Evolutionary conservation across 2,888 invertebrate species (phyloP), one percentile per base, ranked within the genome.

Genomic region (Rotaria sp.): DNA sequence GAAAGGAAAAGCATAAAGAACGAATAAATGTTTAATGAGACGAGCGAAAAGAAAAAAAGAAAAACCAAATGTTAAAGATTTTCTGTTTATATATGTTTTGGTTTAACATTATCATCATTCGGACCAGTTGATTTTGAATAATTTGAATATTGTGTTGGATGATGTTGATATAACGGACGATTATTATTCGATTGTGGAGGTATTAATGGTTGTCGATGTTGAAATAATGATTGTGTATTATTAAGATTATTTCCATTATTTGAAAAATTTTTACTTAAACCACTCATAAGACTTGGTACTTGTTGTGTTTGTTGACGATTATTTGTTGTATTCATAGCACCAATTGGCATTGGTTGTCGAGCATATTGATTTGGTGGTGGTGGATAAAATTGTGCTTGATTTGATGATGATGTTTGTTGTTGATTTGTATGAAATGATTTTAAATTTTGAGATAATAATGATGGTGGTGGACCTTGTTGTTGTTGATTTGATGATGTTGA

Each of bases 401-500:
- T 80, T 15, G 80, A 80, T 45, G 80, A 45, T 26, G 80, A 45
- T 80, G 80, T 24, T 45, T 41, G 80, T 80, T 24, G 80, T n/a
- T 45, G 45, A 80, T 45, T 80, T 26, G 80, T 38, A 67, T 35
- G 67, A 55, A 26, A 55, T 35, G 67, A 21, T 35, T 67, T 67
- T 18, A 67, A 7, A 21, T 38, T 67, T 18, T 67, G 67, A 21
- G 67, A 67, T 67, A 67, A 13, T 67, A 67, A 67, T 35, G 41
- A 45, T n/a, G 80, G 45, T n/a, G 41, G 80, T 80, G n/a, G 45
- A 26, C 41, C 41, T 45, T 24, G 45, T n/a, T 24, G 80, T 80
- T 41, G 80, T 45, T 80, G 80, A 80, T 80, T 80, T 45, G 80
- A 80, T 80, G 80, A n/a, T n/a, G 41, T 26, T 2, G 80, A 45